A percentile compares a stretch with the other conserved stretches of the same genome.
phyloP scores from a whole-genome alignment of 2,113 vertebrate genomes.

The Perca fluviatilis region DNA sequence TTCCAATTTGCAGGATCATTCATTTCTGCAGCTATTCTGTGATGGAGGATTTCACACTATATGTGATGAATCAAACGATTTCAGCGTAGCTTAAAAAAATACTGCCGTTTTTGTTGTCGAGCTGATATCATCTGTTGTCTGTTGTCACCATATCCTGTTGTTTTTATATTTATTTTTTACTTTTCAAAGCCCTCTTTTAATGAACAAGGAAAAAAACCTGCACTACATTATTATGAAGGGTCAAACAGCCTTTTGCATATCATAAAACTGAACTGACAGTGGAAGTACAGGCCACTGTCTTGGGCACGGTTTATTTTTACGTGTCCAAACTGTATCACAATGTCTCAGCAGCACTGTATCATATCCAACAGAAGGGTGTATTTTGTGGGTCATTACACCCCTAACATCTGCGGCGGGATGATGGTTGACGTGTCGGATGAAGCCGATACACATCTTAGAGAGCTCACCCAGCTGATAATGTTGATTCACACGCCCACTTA shows the following conservation, averaged over 20 bases:
- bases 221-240: not conserved
- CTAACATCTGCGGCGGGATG: constrained; percentile 11
- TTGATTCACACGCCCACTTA: constrained; percentile 31
- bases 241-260: not conserved
- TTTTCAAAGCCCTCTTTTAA: not conserved
- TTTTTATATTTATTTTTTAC: not conserved
- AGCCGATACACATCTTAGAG: constrained; percentile 15
- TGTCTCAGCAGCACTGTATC: not conserved
- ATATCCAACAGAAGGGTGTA: not conserved
- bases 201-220: not conserved
- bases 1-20: too few species aligned
- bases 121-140: too few species aligned
- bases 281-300: not conserved
- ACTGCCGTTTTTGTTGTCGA: not conserved
- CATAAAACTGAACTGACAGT: not conserved
- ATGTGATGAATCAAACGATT: not conserved
- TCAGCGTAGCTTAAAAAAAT: not conserved
- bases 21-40: too few species aligned
- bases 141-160: not conserved
- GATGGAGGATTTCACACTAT: not conserved
- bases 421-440: constrained; percentile 7
- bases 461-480: constrained; percentile 9
- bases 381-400: not conserved
- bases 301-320: not conserved
- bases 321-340: not conserved